Base-by-base conservation (phyloP, 1,140 invertebrate species). In the Acromyrmex echinatior region DNA sequence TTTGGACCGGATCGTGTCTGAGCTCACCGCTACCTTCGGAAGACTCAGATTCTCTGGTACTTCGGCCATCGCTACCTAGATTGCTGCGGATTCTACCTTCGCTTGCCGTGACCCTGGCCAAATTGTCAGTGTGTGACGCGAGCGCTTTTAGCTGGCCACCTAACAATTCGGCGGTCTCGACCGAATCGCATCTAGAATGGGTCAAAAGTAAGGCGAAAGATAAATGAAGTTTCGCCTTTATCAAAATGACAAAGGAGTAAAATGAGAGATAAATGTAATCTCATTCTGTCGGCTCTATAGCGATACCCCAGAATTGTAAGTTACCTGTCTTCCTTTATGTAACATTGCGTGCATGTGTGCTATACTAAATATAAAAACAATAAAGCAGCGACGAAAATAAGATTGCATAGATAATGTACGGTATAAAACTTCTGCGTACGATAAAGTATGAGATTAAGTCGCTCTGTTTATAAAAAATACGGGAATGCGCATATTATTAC, bases 141-240 rank as follows among this genome's bases (percentile, higher is more conserved):
- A 99, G 95, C 12, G 97, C 96, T 92, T 98, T 97, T 66, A 99
- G 94, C 93, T 99, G 98, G 3, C 97, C 96, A 82, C 97, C 97
- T 79, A 99, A 96, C 86, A 98, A 96, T 78, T 97, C 96, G 0
- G 99, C 99, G 7, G 99, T 99, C 92, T 99, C 97, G 25, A 98
- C 97, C 16, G 98, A 98, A 94, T 99, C 99, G 95, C 99, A 99
- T 95, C 95, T 95, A 86, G 45, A 79, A 79, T 49, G 16, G 7
- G n/a, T 7, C 49, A 14, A 18, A 45, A 76, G 49, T 18, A 9
- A 45, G 10, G 1, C 21, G 56, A 39, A 31, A 51, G 70, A 74
- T 81, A 35, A 31, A 58, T 21, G 18, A 76, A 45, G 18, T 5
- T n/a, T 25, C 21, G n/a, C 45, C 45, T 35, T 82, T 25, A 2